These are phyloP conservation scores for Psettodes erumei DNA, from an alignment of 2,113 vertebrate species.

Conservation along the genomic window DNA sequence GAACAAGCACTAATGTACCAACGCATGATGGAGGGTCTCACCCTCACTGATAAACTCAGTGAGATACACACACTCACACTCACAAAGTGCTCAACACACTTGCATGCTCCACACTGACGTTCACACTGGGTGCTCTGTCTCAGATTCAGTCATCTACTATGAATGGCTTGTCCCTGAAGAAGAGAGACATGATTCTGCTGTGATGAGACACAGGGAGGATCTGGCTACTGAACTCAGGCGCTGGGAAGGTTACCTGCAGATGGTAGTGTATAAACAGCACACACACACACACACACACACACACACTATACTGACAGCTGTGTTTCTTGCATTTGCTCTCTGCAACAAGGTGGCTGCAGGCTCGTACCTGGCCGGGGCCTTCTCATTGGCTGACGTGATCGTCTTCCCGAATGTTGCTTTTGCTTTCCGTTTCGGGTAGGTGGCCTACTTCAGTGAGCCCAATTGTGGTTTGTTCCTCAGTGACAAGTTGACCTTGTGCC, in stretches of 20 bases:
- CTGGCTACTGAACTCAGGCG: too few species aligned
- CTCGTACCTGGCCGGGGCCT: conserved; percentile 53
- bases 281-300: conserved; percentile 12
- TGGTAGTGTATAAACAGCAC: too few species aligned
- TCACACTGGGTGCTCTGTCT: too few species aligned
- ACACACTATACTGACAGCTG: neutral
- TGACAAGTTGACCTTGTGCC: neutral
- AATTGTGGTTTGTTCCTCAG: neutral
- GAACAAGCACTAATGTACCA: conserved; percentile 74
- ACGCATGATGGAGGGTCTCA: conserved; percentile 71
- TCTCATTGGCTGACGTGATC: conserved; percentile 49
- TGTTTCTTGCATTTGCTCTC: too few species aligned
- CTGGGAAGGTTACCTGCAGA: too few species aligned
- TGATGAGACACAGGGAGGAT: too few species aligned
- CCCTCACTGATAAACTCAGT: conserved; percentile 74
- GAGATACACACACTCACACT: conserved; percentile 22
- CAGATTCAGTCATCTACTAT: too few species aligned
- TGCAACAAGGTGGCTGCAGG: conserved; percentile 43
- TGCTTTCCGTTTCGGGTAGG: conserved; percentile 48
- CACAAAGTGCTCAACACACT: too few species aligned
- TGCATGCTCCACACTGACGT: too few species aligned
- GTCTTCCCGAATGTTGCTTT: conserved; percentile 50
- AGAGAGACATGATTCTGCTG: too few species aligned
- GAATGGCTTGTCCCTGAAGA: too few species aligned
- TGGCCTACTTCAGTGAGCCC: neutral